Evolutionary conservation across 1,140 invertebrate genomes (phyloP).

Genomic region (Platyura marginata): DNA sequence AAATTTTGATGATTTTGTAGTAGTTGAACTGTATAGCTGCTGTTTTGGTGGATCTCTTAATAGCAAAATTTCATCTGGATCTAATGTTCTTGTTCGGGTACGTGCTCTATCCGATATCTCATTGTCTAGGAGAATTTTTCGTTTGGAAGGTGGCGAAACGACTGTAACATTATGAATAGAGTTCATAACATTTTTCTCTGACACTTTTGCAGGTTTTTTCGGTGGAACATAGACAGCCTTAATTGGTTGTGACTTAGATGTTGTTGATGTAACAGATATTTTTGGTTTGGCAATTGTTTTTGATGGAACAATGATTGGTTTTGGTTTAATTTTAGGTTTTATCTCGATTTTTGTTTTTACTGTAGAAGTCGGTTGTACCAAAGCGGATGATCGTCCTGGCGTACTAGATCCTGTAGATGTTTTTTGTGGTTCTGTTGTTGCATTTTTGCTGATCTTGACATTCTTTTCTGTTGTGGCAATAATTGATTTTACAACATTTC

Average conservation of each 20-base stretch:
- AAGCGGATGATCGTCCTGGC: too few relatives aligned
- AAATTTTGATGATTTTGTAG: neutral
- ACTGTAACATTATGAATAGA: conserved; percentile 22
- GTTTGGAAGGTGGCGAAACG: conserved; percentile 18
- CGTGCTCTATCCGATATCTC: conserved; percentile 4
- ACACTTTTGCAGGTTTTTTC: conserved; percentile 2
- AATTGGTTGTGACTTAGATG: neutral
- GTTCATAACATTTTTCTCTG: conserved; percentile 19
- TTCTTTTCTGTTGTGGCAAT: neutral
- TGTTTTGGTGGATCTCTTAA: conserved; percentile 11
- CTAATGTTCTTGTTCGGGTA: conserved; percentile 12
- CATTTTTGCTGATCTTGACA: neutral
- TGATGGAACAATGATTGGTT: neutral
- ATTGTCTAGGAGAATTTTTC: conserved; percentile 5
- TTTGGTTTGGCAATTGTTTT: neutral
- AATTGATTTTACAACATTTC: too few relatives aligned
- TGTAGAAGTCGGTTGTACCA: too few relatives aligned
- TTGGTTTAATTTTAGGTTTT: neutral
- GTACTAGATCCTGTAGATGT: too few relatives aligned
- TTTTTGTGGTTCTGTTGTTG: too few relatives aligned
- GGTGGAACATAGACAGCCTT: neutral
- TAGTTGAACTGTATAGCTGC: too few relatives aligned
- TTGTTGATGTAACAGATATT: conserved; percentile 4
- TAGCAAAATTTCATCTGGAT: conserved; percentile 18
- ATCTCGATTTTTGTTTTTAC: too few relatives aligned